A percentile compares a stretch with the other conserved stretches of the same genome.
Conservation (phyloP, 64 coral and sea anemone genomes). For the Montipora foliosa region DNA sequence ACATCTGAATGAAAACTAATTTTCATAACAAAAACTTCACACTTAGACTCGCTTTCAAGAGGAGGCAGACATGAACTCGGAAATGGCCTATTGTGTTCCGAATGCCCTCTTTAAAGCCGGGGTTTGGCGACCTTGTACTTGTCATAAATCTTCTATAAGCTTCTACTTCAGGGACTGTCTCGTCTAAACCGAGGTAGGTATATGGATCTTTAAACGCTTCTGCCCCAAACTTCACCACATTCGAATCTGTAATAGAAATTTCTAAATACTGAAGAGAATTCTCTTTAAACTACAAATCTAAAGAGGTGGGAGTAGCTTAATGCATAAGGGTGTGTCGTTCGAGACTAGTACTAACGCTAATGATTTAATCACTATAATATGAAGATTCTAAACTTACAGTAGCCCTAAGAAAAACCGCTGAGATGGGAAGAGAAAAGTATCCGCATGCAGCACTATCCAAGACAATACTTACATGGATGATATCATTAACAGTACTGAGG, state of each 20-base stretch:
- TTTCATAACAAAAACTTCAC: too few relatives aligned
- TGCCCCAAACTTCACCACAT: constrained; percentile 60
- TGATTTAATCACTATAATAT: too few relatives aligned
- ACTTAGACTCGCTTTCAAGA: too few relatives aligned
- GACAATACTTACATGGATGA: constrained; percentile 62
- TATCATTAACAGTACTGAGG: constrained; percentile 19
- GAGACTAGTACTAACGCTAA: too few relatives aligned
- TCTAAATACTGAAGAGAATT: too few relatives aligned
- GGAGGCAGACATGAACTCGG: too few relatives aligned
- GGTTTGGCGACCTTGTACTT: neutral
- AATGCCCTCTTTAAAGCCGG: constrained; percentile 53
- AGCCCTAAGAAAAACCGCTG: constrained; percentile 37
- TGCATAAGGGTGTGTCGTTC: too few relatives aligned
- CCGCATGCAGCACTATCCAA: constrained; percentile 31
- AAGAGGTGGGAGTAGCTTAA: too few relatives aligned
- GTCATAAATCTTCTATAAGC: constrained; percentile 19
- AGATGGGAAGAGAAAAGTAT: constrained; percentile 20
- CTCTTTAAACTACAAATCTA: too few relatives aligned
- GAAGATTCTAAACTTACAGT: neutral
- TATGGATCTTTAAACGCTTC: constrained; percentile 57
- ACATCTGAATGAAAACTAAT: too few relatives aligned
- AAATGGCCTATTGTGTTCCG: constrained; percentile 2
- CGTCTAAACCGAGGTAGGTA: constrained; percentile 49
- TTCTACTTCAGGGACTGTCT: constrained; percentile 9
- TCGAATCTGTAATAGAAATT: constrained; percentile 1